Conservation (phyloP, 2,113 vertebrate genomes). For the Paralichthys olivaceus region DNA sequence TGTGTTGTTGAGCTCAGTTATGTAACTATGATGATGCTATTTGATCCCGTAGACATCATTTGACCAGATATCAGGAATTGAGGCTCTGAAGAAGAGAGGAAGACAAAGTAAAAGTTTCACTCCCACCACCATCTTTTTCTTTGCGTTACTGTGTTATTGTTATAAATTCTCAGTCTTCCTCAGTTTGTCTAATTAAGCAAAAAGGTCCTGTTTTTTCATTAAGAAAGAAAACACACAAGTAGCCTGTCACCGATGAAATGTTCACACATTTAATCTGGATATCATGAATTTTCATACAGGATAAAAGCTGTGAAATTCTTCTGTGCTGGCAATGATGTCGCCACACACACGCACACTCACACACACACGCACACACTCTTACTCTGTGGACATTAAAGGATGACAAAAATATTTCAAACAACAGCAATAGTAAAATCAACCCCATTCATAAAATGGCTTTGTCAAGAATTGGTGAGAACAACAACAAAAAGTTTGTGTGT, state of each 20-base stretch:
- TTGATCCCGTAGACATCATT: too few relatives aligned
- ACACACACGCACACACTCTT: background rate
- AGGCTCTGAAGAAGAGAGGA: too few relatives aligned
- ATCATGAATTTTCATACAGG: conserved; percentile 21
- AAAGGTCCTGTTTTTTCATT: background rate
- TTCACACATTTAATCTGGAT: conserved; percentile 55
- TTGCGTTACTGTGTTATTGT: too few relatives aligned
- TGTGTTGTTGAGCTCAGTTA: too few relatives aligned
- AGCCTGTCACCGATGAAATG: conserved; percentile 1
- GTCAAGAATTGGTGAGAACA: background rate
- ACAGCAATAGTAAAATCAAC: conserved; percentile 27
- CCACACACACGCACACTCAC: background rate
- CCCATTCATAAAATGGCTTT: conserved; percentile 8
- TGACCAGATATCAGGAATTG: too few relatives aligned
- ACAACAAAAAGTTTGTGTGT: background rate
- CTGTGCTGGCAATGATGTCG: conserved; percentile 18
- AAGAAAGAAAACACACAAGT: background rate
- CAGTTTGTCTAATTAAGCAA: too few relatives aligned
- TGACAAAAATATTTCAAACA: conserved; percentile 13
- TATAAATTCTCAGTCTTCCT: too few relatives aligned
- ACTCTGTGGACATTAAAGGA: conserved; percentile 6
- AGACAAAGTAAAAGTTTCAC: too few relatives aligned
- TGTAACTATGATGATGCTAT: too few relatives aligned
- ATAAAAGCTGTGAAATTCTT: conserved; percentile 27
- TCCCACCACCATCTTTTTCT: too few relatives aligned